A percentile compares a stretch with the other conserved stretches of the same genome.
These are phyloP conservation scores for Baryphthengus martii DNA, from an alignment of 2,113 vertebrate species.

Conservation along the genomic window DNA sequence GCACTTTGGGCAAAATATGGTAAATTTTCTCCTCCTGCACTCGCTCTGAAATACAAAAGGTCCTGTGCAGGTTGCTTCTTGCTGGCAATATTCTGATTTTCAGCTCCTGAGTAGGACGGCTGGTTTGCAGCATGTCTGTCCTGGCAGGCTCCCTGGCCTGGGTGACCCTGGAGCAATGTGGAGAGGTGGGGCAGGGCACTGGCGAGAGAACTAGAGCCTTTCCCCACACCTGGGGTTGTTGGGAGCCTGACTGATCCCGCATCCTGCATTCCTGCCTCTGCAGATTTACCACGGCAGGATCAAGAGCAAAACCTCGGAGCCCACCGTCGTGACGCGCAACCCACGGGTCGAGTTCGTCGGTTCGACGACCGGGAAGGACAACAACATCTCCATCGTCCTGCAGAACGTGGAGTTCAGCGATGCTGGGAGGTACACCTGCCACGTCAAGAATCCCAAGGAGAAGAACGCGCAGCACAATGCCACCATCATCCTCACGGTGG, in stretches of 20 bases:
- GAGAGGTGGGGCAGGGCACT: background rate
- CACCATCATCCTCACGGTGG: conserved; percentile 83
- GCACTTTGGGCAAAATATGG: background rate
- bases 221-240: background rate
- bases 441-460: conserved; percentile 89
- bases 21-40: background rate
- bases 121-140: background rate
- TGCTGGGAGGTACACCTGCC: conserved; percentile 86
- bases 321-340: background rate
- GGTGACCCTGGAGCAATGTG: background rate
- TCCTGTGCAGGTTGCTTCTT: background rate
- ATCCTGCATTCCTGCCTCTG: background rate
- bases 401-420: conserved; percentile 88
- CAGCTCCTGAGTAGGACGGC: background rate
- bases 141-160: background rate
- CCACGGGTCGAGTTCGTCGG: conserved; percentile 82
- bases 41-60: background rate
- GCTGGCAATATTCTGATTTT: background rate
- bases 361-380: conserved; percentile 69
- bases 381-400: conserved; percentile 87
- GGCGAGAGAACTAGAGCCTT: background rate
- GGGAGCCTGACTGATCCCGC: background rate
- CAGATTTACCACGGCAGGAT: conserved; percentile 45
- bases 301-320: conserved; percentile 5
- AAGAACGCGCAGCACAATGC: conserved; percentile 79